phyloP scores from a whole-genome alignment of 2,888 invertebrate genomes.

The Odontocerum albicorne region DNA sequence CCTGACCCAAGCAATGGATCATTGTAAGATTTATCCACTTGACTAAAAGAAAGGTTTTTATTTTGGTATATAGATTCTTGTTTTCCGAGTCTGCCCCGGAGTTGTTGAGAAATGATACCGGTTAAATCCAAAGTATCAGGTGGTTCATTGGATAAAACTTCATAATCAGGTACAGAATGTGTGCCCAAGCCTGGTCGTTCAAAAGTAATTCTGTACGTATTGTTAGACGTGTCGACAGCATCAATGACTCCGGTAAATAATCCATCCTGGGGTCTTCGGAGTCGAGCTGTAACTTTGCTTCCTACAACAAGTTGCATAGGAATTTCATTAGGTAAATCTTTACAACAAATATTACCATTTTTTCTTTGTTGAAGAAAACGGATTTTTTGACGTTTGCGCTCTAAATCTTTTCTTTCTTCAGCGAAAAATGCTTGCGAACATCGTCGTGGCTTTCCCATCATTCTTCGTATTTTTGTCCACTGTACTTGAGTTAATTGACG shows the following conservation, averaged over 20 bases:
- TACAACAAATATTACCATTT: slow-evolving; percentile 73
- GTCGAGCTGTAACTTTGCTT: slow-evolving; percentile 88
- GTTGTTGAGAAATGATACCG: slow-evolving; percentile 74
- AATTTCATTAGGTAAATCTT: slow-evolving; percentile 92
- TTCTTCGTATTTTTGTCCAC: slow-evolving; percentile 92
- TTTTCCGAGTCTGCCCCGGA: slow-evolving; percentile 68
- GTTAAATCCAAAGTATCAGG: slow-evolving; percentile 88
- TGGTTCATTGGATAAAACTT: slow-evolving; percentile 91
- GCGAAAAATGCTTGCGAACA: slow-evolving; percentile 94
- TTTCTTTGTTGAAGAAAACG: slow-evolving; percentile 91
- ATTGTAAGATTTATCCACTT: slow-evolving; percentile 52
- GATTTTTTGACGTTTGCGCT: slow-evolving; percentile 88
- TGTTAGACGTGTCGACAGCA: slow-evolving; percentile 93
- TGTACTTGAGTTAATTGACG: slow-evolving; percentile 83
- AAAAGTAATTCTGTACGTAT: slow-evolving; percentile 93
- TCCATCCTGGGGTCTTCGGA: slow-evolving; percentile 93
- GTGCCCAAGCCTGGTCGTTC: slow-evolving; percentile 91
- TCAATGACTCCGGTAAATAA: slow-evolving; percentile 92
- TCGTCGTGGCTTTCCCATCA: slow-evolving; percentile 97
- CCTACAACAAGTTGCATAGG: slow-evolving; percentile 94
- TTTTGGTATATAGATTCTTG: slow-evolving; percentile 55
- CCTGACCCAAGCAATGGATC: slow-evolving; percentile 71
- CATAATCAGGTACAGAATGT: slow-evolving; percentile 94
- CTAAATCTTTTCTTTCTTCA: slow-evolving; percentile 90
- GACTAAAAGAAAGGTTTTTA: slow-evolving; percentile 45